Evolutionary conservation across 2,888 invertebrate genomes (phyloP).

Genomic region (Diadegma fenestrale): DNA sequence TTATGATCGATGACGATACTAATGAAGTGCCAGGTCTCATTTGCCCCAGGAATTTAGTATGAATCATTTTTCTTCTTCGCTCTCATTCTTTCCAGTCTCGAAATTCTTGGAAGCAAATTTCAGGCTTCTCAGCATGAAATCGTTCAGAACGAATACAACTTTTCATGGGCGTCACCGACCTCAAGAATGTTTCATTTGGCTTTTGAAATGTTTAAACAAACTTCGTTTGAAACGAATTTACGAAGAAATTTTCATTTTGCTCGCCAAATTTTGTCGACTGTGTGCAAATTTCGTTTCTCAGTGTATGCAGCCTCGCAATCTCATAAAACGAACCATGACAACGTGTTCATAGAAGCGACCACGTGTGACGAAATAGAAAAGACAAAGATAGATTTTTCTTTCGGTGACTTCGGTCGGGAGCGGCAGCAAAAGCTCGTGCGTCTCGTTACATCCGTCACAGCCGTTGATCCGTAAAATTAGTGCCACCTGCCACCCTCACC

Average conservation of each 20-base stretch:
- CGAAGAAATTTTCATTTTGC: not conserved
- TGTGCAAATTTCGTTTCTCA: conserved; percentile 22
- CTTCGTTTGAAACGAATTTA: not conserved
- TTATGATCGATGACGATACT: conserved; percentile 62
- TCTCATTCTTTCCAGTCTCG: not conserved
- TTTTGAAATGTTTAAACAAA: not conserved
- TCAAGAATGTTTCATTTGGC: not conserved
- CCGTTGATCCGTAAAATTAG: conserved; percentile 84
- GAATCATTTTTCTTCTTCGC: not conserved
- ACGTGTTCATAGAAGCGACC: conserved; percentile 81
- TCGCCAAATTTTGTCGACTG: too few relatives aligned
- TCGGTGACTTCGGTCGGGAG: conserved; percentile 47
- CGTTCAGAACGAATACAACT: not conserved
- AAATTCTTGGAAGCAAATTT: not conserved
- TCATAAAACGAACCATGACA: conserved; percentile 84
- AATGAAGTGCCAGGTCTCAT: conserved; percentile 54
- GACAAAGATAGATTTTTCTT: conserved; percentile 15
- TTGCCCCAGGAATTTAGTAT: conserved; percentile 32
- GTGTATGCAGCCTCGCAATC: conserved; percentile 71
- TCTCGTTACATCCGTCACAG: conserved; percentile 84
- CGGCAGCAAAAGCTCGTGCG: conserved; percentile 62
- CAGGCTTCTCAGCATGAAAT: not conserved
- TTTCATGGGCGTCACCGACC: not conserved
- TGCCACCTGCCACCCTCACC: conserved; percentile 84
- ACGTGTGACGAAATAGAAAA: conserved; percentile 75